A percentile compares a stretch with the other conserved stretches of the same genome.
phyloP scores from a whole-genome alignment of 2,888 invertebrate genomes.

The Archaeoteleia sp. region DNA sequence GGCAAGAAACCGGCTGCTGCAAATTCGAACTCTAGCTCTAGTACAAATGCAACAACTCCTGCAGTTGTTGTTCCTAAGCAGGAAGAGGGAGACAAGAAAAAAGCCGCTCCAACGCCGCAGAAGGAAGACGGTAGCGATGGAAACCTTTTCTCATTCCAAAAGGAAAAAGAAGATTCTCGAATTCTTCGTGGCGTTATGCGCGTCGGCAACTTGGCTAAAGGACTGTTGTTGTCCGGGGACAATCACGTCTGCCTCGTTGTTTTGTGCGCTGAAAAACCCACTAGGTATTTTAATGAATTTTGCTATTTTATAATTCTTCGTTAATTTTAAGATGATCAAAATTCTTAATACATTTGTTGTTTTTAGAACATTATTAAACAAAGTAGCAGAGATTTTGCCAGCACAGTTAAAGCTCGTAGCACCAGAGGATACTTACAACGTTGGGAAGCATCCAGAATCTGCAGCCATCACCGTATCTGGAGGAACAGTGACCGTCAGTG shows the following conservation, averaged over 20 bases:
- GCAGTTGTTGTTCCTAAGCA: too few relatives aligned
- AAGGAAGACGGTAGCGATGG: slow-evolving; percentile 86
- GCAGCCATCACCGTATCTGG: slow-evolving; percentile 90
- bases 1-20: slow-evolving; percentile 60
- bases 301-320: background rate
- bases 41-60: slow-evolving; percentile 52
- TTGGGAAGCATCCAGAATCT: slow-evolving; percentile 88
- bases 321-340: background rate
- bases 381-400: slow-evolving; percentile 90
- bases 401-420: slow-evolving; percentile 84
- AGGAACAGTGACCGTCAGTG: slow-evolving; percentile 86
- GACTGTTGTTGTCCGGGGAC: slow-evolving; percentile 92
- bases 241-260: slow-evolving; percentile 94
- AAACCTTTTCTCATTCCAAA: slow-evolving; percentile 80
- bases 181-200: slow-evolving; percentile 97
- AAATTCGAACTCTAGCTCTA: slow-evolving; percentile 54
- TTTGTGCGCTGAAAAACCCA: slow-evolving; percentile 95
- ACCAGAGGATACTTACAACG: slow-evolving; percentile 86
- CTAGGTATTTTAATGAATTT: slow-evolving; percentile 74
- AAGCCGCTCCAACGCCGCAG: slow-evolving; percentile 65
- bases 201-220: slow-evolving; percentile 93
- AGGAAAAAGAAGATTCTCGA: slow-evolving; percentile 80
- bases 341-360: slow-evolving; percentile 4
- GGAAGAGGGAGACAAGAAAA: slow-evolving; percentile 77
- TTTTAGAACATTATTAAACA: slow-evolving; percentile 84